phyloP scores from a whole-genome alignment of 1,140 invertebrate species.

The Drosophila persimilis region DNA sequence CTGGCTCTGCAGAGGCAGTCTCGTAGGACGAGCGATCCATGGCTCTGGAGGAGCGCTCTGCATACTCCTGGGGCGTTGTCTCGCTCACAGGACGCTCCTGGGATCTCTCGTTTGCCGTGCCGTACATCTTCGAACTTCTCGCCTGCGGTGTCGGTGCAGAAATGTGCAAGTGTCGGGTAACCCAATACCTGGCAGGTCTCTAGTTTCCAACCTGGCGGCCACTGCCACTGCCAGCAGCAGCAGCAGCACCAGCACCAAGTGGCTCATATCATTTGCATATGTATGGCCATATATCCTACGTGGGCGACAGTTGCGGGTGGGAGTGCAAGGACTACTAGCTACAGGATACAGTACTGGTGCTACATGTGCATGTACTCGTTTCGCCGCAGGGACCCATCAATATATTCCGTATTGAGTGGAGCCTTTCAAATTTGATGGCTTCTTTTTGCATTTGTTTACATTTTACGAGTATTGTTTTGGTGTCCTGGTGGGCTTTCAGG shows the following conservation, averaged over 20 bases:
- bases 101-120: slow-evolving; percentile 25
- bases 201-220: slow-evolving; percentile 27
- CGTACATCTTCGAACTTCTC: slow-evolving; percentile 64
- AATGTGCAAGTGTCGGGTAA: slow-evolving; percentile 81
- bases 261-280: slow-evolving; percentile 76
- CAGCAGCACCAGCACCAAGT: slow-evolving; percentile 21
- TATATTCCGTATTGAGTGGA: slow-evolving; percentile 65
- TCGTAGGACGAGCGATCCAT: background rate
- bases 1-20: background rate
- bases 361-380: slow-evolving; percentile 20
- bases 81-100: slow-evolving; percentile 7
- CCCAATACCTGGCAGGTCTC: slow-evolving; percentile 63
- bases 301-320: slow-evolving; percentile 13
- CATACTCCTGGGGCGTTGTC: background rate
- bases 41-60: background rate
- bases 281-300: slow-evolving; percentile 51
- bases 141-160: slow-evolving; percentile 76
- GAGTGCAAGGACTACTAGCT: slow-evolving; percentile 12
- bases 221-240: slow-evolving; percentile 20
- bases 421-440: slow-evolving; percentile 79
- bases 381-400: slow-evolving; percentile 47
- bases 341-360: slow-evolving; percentile 8
- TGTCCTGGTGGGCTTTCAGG: background rate
- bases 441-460: slow-evolving; percentile 74
- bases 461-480: slow-evolving; percentile 71